Evolutionary conservation across 2,888 invertebrate genomes (phyloP), one percentile per base, ranked within the genome.

Genomic region (Hemistola chrysoprasaria): DNA sequence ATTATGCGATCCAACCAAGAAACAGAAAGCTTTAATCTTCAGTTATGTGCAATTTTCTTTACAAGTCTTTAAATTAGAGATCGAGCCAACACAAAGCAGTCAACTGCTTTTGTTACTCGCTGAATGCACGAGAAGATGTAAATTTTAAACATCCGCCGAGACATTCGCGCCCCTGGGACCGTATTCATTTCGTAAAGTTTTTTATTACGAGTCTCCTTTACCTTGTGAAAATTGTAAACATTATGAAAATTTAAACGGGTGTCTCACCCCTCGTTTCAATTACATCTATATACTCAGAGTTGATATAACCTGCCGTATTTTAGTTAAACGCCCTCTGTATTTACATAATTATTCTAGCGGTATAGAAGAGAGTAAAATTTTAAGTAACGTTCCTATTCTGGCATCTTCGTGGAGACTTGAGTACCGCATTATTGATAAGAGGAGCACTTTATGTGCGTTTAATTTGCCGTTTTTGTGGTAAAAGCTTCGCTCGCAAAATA

Each of bases 391-490:
- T 49, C 59, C 42, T 29, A n/a, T 29, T 31, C 32, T 42, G 37
- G 37, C 43, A 28, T 37, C 43, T 44, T 33, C 52, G 39, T 48
- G 52, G 48, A 47, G 51, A 42, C 61, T 63, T 65, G 64, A 65
- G 62, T 64, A 65, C 64, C 66, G 62, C 63, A 66, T 72, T 74
- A 70, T 72, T 71, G 69, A 71, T 65, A 65, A 71, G 61, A 54
- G 36, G 59, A 53, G 55, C 57, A 59, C 61, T 65, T 66, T 65
- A 63, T 64, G 65, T 56, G 55, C 58, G 59, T 66, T 70, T 66
- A 65, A 69, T 71, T 70, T 58, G 50, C 52, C 40, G 41, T 60
- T 66, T 55, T 59, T 51, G 38, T 33, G 40, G 40, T 50, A 47
- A 50, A 53, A 56, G 53, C 49, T 53, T 50, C 38, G 21, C 35